Percentiles rank a stretch among this genome's conserved stretches.
Evolutionary conservation across 1,140 invertebrate genomes (phyloP).

Genomic region (Brachystomella parvula): DNA sequence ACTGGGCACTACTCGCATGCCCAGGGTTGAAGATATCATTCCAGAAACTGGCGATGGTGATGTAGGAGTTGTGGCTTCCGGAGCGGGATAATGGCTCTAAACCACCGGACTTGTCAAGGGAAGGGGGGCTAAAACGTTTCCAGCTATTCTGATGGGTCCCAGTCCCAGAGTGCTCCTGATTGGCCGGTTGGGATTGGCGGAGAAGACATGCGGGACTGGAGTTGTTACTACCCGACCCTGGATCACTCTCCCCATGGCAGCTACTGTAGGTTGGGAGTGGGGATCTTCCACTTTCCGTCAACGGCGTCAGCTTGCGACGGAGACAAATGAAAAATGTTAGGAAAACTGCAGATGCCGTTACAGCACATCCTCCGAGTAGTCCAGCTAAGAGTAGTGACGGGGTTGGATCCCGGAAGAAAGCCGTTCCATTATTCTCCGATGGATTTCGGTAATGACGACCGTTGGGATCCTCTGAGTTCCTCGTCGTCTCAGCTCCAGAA

Average conservation of each 20-base stretch:
- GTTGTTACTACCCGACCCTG: constrained; percentile 33
- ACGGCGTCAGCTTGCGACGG: constrained; percentile 35
- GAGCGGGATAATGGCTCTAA: constrained; percentile 2
- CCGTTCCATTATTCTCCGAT: neutral
- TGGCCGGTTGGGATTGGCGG: constrained; percentile 19
- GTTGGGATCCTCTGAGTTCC: constrained; percentile 5
- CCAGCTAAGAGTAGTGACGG: constrained; percentile 36
- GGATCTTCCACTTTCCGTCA: constrained; percentile 14
- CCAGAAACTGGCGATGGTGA: constrained; percentile 38
- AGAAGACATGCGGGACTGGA: constrained; percentile 38
- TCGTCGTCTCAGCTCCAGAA: neutral
- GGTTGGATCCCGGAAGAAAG: constrained; percentile 31
- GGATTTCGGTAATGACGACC: neutral
- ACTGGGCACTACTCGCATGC: too few relatives aligned
- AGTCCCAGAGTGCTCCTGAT: neutral
- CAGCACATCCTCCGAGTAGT: constrained; percentile 37
- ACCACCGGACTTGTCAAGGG: neutral
- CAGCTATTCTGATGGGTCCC: neutral
- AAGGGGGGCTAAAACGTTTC: constrained; percentile 7
- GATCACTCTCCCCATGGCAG: constrained; percentile 13
- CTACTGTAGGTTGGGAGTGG: neutral
- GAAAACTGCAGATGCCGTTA: constrained; percentile 35
- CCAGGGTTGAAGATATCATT: constrained; percentile 34
- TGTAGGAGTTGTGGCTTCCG: constrained; percentile 33
- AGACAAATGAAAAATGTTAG: constrained; percentile 38